Evolutionary conservation across 2,113 vertebrate species (phyloP), one percentile per base, ranked within the genome.

Genomic region (Microcebus lehilahytsara): DNA sequence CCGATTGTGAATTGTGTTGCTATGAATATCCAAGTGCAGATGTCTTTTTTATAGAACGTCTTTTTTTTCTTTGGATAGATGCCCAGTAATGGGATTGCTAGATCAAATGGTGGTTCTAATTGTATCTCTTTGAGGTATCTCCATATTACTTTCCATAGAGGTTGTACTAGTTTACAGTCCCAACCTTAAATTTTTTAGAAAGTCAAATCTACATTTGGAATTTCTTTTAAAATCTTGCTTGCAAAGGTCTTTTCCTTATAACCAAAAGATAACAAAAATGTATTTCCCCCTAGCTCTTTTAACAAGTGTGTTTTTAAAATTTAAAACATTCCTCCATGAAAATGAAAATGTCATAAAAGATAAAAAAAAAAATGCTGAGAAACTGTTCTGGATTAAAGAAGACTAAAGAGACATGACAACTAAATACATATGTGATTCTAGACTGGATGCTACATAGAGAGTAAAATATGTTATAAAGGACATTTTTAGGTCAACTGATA

Each of bases 211-310:
- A 22, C 2, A 27, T 19, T 79, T 80, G 79, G 67, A 30, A 56
- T 88, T 84, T 66, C 83, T 85, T 71, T 71, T 23, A 67, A 85
- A 40, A 40, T 56, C 69, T 74, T 74, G 22, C 56, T 89, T 89
- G 66, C 9, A 84, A 91, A 79, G 20, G 19, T 69, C n/a, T 93
- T 87, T 87, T 87, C 58, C 84, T 22, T 1, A 49, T 14, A 88
- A 69, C 23, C 64, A 27, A 88, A 90, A 86, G 13, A 72, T 56
- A 62, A 93, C 77, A 80, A 83, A 71, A 91, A 56, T 79, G 40
- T 72, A 74, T 95, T 69, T 97, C 49, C 71, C 16, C 42, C 77
- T 60, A 67, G 34, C 53, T 75, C 69, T 95, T 91, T 91, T 22
- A 88, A 88, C 16, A 34, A 67, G 56, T 40, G 64, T 87, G 20